A percentile compares a stretch with the other conserved stretches of the same genome.
These are phyloP conservation scores for Strongylocentrotus purpuratus DNA, from an alignment of 35 echinoderm and acorn worm species.

Conservation along the genomic window DNA sequence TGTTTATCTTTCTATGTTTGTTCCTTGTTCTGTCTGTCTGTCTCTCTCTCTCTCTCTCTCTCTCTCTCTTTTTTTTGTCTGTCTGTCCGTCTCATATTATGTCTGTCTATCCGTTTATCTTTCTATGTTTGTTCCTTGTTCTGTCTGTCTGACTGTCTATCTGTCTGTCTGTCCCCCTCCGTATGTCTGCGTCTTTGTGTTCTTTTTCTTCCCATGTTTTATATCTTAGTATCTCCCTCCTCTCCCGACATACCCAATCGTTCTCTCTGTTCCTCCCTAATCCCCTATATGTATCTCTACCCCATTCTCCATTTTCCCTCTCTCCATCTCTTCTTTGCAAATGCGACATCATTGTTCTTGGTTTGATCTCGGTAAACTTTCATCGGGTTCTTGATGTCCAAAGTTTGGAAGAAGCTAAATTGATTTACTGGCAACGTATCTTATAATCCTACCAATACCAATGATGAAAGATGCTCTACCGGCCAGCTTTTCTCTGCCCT, in stretches of 20 bases:
- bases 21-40: not conserved
- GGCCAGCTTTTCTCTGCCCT: not conserved
- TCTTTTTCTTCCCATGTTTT: not conserved
- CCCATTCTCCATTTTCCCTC: not conserved
- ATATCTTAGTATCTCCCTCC: not conserved
- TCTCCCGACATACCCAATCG: not conserved
- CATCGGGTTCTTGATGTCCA: slow-evolving; percentile 8
- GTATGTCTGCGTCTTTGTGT: not conserved
- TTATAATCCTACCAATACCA: not conserved
- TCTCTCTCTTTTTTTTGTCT: not conserved
- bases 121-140: not conserved
- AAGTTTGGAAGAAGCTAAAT: slow-evolving; percentile 13
- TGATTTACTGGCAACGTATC: slow-evolving; percentile 10
- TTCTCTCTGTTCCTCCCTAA: not conserved
- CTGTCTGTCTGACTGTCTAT: no score
- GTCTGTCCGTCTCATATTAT: no score
- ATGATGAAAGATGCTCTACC: not conserved
- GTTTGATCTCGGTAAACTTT: not conserved
- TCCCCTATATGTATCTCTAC: not conserved
- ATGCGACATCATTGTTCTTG: not conserved
- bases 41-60: not conserved
- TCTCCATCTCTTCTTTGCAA: not conserved
- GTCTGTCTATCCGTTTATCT: not conserved
- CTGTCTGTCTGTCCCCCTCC: no score
- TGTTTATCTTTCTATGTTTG: not conserved